These are phyloP conservation scores for Hippoglossus stenolepis DNA, from an alignment of 2,113 vertebrate genomes.

Conservation along the genomic window DNA sequence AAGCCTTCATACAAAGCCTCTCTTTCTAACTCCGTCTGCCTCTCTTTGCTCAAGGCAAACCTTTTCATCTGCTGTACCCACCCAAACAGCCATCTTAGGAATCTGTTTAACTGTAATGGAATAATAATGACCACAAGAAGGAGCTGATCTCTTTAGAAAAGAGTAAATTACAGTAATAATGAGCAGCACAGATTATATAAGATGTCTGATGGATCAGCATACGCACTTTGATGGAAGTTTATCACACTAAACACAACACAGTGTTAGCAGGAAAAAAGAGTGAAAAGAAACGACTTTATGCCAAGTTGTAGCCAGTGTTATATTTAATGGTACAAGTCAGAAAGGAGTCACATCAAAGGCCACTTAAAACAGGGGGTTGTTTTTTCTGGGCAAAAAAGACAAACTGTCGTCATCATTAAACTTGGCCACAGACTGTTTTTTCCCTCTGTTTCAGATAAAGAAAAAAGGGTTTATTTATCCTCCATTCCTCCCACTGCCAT, in stretches of 20 bases:
- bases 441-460: constrained; percentile 49
- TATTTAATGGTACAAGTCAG: constrained; percentile 64
- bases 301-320: constrained; percentile 61
- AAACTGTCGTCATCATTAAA: constrained; percentile 68
- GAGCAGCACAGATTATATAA: constrained; percentile 49
- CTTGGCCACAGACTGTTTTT: constrained; percentile 49
- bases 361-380: constrained; percentile 52
- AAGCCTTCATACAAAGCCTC: constrained; percentile 45
- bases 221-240: constrained; percentile 61
- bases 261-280: constrained; percentile 24
- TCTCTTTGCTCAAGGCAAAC: constrained; percentile 65
- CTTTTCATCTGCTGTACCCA: constrained; percentile 65
- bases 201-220: constrained; percentile 36
- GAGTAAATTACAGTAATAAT: constrained; percentile 55
- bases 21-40: constrained; percentile 40
- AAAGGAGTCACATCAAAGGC: constrained; percentile 60
- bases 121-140: constrained; percentile 44
- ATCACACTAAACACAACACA: constrained; percentile 55
- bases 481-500: constrained; percentile 58
- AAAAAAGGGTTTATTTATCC: constrained; percentile 58
- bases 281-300: constrained; percentile 20
- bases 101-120: constrained; percentile 61
- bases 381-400: constrained; percentile 62
- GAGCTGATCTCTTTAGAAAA: constrained; percentile 31
- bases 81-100: constrained; percentile 64